These are phyloP conservation scores for Talpa occidentalis DNA, from an alignment of 2,113 vertebrate genomes.

Conservation along the genomic window DNA sequence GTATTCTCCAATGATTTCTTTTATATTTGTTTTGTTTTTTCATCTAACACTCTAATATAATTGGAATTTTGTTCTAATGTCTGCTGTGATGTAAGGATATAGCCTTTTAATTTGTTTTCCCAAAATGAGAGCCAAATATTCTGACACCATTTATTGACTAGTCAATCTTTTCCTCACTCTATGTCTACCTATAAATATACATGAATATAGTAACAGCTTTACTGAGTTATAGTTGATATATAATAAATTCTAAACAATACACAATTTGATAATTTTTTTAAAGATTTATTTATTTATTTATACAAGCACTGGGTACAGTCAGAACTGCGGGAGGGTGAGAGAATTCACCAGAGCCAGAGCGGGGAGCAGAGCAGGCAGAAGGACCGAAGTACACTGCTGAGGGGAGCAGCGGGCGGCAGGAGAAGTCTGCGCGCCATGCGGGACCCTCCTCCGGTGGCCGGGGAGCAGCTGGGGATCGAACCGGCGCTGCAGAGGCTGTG, in stretches of 20 bases:
- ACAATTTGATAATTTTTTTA: background rate
- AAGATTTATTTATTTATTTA: too few relatives aligned
- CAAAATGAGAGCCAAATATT: slow-evolving; percentile 32
- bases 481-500: too few relatives aligned
- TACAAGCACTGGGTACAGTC: too few relatives aligned
- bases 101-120: slow-evolving; percentile 44
- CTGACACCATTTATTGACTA: background rate
- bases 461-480: too few relatives aligned
- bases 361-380: too few relatives aligned
- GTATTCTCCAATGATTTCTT: slow-evolving; percentile 4
- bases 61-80: slow-evolving; percentile 21
- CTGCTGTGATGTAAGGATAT: background rate
- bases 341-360: too few relatives aligned
- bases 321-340: too few relatives aligned
- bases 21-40: slow-evolving; percentile 46
- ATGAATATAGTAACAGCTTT: background rate
- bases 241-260: background rate
- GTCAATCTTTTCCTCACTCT: background rate
- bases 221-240: background rate
- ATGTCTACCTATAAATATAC: too few relatives aligned
- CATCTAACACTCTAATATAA: background rate
- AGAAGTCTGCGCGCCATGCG: too few relatives aligned
- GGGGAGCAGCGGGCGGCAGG: too few relatives aligned
- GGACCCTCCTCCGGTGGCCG: too few relatives aligned
- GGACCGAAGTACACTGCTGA: too few relatives aligned